phyloP scores from a whole-genome alignment of 2,888 invertebrate genomes.

The Polydesmus complanatus region DNA sequence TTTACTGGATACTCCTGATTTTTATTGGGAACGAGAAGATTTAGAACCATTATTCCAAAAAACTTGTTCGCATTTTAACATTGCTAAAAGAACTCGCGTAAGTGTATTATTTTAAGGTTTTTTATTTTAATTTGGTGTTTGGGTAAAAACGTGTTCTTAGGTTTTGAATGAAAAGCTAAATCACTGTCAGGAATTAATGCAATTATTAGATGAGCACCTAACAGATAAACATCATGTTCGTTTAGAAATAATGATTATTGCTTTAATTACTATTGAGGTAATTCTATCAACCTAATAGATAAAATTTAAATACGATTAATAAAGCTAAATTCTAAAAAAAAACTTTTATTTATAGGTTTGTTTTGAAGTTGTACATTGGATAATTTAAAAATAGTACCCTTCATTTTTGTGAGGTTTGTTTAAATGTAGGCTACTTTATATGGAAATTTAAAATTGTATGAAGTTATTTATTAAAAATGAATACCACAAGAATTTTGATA shows the following conservation, averaged over 20 bases:
- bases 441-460: no score
- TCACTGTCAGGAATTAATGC: conserved; percentile 84
- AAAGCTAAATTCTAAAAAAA: no score
- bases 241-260: conserved; percentile 94
- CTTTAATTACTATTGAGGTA: conserved; percentile 89
- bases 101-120: conserved; percentile 18
- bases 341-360: no score
- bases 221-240: conserved; percentile 84
- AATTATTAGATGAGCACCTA: conserved; percentile 73
- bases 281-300: no score
- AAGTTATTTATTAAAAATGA: no score
- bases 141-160: conserved; percentile 33
- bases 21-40: conserved; percentile 93
- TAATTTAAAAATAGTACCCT: no score
- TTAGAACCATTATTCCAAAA: conserved; percentile 71
- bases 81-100: conserved; percentile 67
- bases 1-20: conserved; percentile 86
- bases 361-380: no score
- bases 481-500: no score
- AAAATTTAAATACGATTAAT: no score
- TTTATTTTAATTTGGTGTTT: not conserved
- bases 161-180: conserved; percentile 90
- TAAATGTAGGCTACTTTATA: no score
- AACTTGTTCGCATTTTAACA: conserved; percentile 69
- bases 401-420: no score